These are phyloP conservation scores for Myoxocephalus aenaeus DNA, from an alignment of 2,797 vertebrate species.

Conservation along the genomic window DNA sequence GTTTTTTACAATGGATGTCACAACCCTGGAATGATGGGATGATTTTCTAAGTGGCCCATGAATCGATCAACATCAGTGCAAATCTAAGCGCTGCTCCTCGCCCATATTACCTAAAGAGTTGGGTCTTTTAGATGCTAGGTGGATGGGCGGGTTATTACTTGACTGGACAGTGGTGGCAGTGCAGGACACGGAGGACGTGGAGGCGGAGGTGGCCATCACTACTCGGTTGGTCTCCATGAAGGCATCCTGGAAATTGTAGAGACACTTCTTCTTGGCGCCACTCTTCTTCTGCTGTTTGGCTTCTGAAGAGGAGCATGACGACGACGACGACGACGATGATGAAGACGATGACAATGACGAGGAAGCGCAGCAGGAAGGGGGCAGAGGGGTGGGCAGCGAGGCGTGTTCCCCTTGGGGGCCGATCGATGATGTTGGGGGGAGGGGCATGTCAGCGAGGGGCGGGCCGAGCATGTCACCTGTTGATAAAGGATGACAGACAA, in stretches of 20 bases:
- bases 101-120: conserved; percentile 89
- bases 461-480: conserved; percentile 92
- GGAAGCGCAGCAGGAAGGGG: conserved; percentile 66
- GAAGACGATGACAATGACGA: conserved; percentile 70
- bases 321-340: conserved; percentile 70
- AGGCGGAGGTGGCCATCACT: conserved; percentile 95
- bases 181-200: conserved; percentile 95
- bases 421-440: conserved; percentile 84
- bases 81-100: conserved; percentile 59
- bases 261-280: conserved; percentile 95
- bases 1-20: too few relatives aligned
- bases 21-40: too few relatives aligned
- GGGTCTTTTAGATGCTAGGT: conserved; percentile 91
- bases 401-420: conserved; percentile 78
- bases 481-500: background rate
- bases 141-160: conserved; percentile 90
- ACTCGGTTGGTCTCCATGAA: conserved; percentile 96
- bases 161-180: conserved; percentile 96
- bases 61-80: conserved; percentile 28
- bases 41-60: background rate
- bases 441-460: conserved; percentile 88
- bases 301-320: conserved; percentile 83
- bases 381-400: conserved; percentile 60
- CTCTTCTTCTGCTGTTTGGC: conserved; percentile 93
- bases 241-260: conserved; percentile 99